Base-by-base conservation (phyloP, 2,113 vertebrate species). In the Nothocercus nigrocapillus region DNA sequence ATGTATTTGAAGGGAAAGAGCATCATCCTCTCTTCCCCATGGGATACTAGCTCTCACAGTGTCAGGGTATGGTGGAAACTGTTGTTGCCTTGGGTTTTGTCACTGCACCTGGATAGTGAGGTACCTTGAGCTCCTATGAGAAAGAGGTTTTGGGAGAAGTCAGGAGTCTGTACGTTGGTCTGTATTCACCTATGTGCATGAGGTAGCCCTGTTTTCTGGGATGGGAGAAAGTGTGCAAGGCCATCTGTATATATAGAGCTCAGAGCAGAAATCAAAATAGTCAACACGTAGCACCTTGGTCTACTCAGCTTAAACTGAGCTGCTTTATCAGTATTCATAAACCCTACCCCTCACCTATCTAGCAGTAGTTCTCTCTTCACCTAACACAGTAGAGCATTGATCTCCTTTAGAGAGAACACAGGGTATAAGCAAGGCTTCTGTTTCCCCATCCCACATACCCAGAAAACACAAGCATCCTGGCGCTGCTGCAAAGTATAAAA, bases 291-390 rank as follows among this genome's bases (percentile, higher is more conserved):
- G 14, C 16, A 63, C n/a, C 24, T 91, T 79, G 58, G 74, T 67
- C 67, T 76, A 49, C 85, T 73, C 67, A 82, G 53, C 70, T 91
- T 94, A 76, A 91, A 82, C 38, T 53, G 27, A 88, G 38, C 34
- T 58, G 32, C 75, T 76, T 96, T 96, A 94, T 96, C 96, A 82
- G 90, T 58, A 38, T 67, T 94, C 75, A 80, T 91, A 96, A 96
- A 93, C 70, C 70, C 78, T 94, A 47, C 75, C 66, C 75, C 78
- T 86, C 45, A 75, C 5, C 22, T 76, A 87, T 84, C 85, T 92
- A 92, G 74, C 51, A 89, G 20, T 30, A 92, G 51, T 59, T n/a
- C 27, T 96, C 51, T 47, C 62, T 91, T 62, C 32, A 79, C 34
- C 53, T 66, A 36, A 72, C 44, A 94, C 85, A 96, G 75, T 62